Base-by-base conservation (phyloP, 2,113 vertebrate genomes). In the Willisornis vidua region DNA sequence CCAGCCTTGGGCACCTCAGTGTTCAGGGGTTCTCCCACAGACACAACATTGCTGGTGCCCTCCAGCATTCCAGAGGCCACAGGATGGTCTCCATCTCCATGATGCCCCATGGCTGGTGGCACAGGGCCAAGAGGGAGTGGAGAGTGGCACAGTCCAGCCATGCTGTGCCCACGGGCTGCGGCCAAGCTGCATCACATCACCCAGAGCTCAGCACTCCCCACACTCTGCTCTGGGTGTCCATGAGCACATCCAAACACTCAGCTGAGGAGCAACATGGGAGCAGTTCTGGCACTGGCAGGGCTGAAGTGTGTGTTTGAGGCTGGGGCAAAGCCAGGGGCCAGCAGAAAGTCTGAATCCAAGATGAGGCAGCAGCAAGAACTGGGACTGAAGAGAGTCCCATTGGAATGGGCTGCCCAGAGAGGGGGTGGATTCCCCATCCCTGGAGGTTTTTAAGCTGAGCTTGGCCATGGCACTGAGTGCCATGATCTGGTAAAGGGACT, bases 11-110 rank as follows among this genome's bases (percentile, higher is more conserved):
- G 9, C 82, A 58, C 43, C 73, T 52, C 37, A 17, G 57, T 3
- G 1, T 2, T 2, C 35, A 26, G 11, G 46, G 1, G 1, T 4
- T 55, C 2, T 2, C 28, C 7, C 1, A 33, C 33, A 57, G 54
- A 43, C 63, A 13, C 1, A 5, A 28, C 13, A 15, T n/a, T 10
- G 52, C 63, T 33, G 41, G 58, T 57, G 20, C 59, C 49, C 68
- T 57, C 12, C 67, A 11, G 62, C 41, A 39, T 5, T n/a, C 61
- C 12, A 0, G 52, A 35, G 23, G 10, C 3, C 24, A 7, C 14
- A 4, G 71, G 18, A 14, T 2, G 5, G 45, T 22, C n/a, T n/a
- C 57, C 63, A 7, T 0, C 10, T 35, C 72, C 61, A 24, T 9
- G 81, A 59, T 81, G 73, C 49, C 46, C 75, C 43, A 7, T 0